These are phyloP conservation scores for Gasterosteus aculeatus DNA, from an alignment of 2,113 vertebrate genomes.

Conservation along the genomic window DNA sequence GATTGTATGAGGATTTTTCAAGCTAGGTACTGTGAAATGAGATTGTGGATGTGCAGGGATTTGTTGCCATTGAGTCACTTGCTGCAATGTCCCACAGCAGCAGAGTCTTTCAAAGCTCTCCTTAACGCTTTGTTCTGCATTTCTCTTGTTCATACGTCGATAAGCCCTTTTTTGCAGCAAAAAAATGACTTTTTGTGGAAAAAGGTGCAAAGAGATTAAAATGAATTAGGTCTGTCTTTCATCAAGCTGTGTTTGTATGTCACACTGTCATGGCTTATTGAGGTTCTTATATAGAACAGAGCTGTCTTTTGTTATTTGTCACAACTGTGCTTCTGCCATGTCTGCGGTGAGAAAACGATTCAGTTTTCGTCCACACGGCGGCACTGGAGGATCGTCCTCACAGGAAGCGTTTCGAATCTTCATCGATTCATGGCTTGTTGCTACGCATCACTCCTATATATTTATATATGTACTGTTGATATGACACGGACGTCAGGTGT, in stretches of 20 bases:
- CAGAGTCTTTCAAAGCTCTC: neutral
- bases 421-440: neutral
- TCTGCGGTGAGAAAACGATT: neutral
- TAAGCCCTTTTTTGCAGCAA: neutral
- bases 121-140: neutral
- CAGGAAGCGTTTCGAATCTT: neutral
- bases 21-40: neutral
- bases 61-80: neutral
- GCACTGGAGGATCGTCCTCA: neutral
- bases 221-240: too few relatives aligned
- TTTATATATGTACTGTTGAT: neutral
- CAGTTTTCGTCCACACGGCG: constrained; percentile 33
- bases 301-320: neutral
- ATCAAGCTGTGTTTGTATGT: too few relatives aligned
- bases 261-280: too few relatives aligned
- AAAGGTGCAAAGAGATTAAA: too few relatives aligned
- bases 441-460: neutral
- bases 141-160: neutral
- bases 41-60: neutral
- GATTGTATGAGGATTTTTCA: constrained; percentile 24
- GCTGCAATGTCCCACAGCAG: neutral
- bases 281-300: neutral
- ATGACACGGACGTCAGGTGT: neutral
- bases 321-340: neutral
- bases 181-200: neutral